Evolutionary conservation across 35 echinoderm and acorn worm species (phyloP).

Genomic region (Strongylocentrotus purpuratus): DNA sequence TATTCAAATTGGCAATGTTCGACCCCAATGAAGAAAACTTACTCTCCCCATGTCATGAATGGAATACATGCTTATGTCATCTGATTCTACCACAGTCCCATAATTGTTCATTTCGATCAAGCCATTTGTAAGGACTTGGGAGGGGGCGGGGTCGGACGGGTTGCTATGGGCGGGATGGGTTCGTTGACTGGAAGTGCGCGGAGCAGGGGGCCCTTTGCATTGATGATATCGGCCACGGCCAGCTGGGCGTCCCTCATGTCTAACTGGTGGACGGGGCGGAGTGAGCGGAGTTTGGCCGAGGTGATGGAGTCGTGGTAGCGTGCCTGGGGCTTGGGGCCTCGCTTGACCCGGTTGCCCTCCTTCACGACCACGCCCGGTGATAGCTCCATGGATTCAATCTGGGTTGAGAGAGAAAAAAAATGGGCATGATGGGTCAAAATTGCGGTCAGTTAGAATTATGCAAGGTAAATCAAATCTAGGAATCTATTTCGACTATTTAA

Average conservation of each 20-base stretch:
- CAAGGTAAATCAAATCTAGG: not conserved
- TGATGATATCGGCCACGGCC: slow-evolving; percentile 78
- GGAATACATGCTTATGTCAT: not conserved
- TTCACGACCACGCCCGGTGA: slow-evolving; percentile 91
- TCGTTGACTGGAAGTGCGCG: slow-evolving; percentile 75
- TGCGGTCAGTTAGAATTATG: not conserved
- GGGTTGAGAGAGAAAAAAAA: slow-evolving; percentile 51
- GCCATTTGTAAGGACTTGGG: slow-evolving; percentile 60
- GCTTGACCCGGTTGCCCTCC: slow-evolving; percentile 88
- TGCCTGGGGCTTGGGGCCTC: slow-evolving; percentile 80
- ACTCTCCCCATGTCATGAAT: too few relatives aligned
- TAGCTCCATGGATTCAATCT: slow-evolving; percentile 97
- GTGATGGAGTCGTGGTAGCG: slow-evolving; percentile 74
- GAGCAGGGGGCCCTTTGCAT: slow-evolving; percentile 64
- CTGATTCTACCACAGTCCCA: not conserved
- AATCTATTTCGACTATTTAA: not conserved
- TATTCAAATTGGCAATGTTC: too few relatives aligned
- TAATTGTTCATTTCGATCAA: not conserved
- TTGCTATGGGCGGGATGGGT: slow-evolving; percentile 90
- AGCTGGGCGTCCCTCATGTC: slow-evolving; percentile 58
- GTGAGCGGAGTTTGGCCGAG: slow-evolving; percentile 79
- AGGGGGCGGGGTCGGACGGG: slow-evolving; percentile 60
- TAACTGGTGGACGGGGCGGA: slow-evolving; percentile 63
- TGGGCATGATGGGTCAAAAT: not conserved
- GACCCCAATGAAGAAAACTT: too few relatives aligned